Percentiles rank a stretch among this genome's conserved stretches.
These are phyloP conservation scores for Decapterus maruadsi DNA, from an alignment of 2,797 vertebrate genomes.

Conservation along the genomic window DNA sequence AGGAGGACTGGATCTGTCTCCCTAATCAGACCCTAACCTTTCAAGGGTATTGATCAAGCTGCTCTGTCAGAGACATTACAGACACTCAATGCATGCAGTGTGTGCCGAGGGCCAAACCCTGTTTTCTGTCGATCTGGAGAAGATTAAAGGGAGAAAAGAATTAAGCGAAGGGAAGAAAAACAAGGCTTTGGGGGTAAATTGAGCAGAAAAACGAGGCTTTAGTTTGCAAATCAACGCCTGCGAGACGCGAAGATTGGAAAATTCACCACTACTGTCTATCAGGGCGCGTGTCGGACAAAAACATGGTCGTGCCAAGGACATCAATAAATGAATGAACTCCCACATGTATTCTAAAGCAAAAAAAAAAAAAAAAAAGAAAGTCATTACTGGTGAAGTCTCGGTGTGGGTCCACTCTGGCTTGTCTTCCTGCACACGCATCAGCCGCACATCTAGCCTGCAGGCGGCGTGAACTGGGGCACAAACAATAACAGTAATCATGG, in stretches of 20 bases:
- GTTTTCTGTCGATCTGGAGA: constrained; percentile 40
- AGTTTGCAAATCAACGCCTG: constrained; percentile 41
- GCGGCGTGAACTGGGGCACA: constrained; percentile 80
- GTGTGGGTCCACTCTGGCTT: not conserved
- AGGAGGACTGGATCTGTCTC: constrained; percentile 47
- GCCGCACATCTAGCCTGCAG: constrained; percentile 70
- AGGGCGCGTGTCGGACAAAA: constrained; percentile 6
- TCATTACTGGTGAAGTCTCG: constrained; percentile 5
- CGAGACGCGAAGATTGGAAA: constrained; percentile 29
- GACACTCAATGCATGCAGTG: constrained; percentile 40
- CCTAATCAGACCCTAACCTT: constrained; percentile 72
- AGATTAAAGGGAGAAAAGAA: constrained; percentile 64
- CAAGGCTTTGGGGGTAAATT: constrained; percentile 55
- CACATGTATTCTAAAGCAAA: not conserved
- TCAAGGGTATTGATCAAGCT: constrained; percentile 74
- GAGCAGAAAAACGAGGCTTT: constrained; percentile 37
- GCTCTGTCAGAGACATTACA: constrained; percentile 61
- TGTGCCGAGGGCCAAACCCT: constrained; percentile 32
- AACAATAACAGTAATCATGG: constrained; percentile 85
- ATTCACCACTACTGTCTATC: not conserved
- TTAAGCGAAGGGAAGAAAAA: constrained; percentile 37
- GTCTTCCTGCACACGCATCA: constrained; percentile 39
- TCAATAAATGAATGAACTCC: not conserved
- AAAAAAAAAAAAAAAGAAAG: too few species aligned
- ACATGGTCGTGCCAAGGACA: not conserved